A percentile compares a stretch with the other conserved stretches of the same genome.
Evolutionary conservation across 2,113 vertebrate genomes (phyloP).

Genomic region (Canis aureus): DNA sequence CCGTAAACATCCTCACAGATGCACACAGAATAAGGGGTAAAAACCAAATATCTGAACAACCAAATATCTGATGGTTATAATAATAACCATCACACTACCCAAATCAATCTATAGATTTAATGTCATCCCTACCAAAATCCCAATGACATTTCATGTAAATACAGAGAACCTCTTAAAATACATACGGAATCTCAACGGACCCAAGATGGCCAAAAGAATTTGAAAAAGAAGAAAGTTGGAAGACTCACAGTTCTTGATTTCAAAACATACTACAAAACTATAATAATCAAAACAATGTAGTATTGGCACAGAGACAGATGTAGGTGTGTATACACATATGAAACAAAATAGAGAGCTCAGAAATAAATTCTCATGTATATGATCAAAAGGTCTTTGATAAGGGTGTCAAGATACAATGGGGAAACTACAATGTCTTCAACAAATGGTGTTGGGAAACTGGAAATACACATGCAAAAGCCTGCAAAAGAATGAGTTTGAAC

Average conservation of each 20-base stretch:
- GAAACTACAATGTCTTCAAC: neutral
- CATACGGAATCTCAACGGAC: neutral
- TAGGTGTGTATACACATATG: neutral
- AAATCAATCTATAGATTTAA: neutral
- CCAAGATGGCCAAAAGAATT: neutral
- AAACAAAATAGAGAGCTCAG: neutral
- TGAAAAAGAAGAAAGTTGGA: neutral
- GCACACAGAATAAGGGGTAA: neutral
- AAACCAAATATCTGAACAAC: neutral
- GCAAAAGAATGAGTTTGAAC: neutral
- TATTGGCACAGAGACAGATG: neutral
- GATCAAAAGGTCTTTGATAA: neutral
- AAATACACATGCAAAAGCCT: neutral
- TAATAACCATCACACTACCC: neutral
- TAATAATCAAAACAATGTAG: neutral
- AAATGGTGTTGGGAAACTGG: neutral
- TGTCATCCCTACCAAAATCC: neutral
- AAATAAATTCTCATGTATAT: neutral
- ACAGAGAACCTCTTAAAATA: neutral
- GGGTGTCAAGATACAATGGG: neutral
- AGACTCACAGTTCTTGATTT: neutral
- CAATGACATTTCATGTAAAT: neutral
- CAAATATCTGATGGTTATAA: neutral
- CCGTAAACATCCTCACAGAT: neutral
- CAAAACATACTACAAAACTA: neutral